Evolutionary conservation across 1,140 invertebrate species (phyloP).

Genomic region (Spodoptera litura): DNA sequence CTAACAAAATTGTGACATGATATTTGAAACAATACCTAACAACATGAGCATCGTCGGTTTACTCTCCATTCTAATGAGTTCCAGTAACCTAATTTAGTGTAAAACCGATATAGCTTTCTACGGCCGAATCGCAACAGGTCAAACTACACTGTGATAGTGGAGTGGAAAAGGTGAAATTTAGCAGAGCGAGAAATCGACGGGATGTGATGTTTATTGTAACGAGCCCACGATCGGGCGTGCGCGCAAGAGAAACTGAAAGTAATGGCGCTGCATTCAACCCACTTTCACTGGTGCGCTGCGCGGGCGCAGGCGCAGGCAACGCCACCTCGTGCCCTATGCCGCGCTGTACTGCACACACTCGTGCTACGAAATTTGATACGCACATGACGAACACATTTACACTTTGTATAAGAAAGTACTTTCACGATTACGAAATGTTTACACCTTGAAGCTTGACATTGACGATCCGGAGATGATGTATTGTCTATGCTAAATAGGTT

Average conservation of each 20-base stretch:
- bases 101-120: conserved; percentile 69
- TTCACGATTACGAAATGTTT: conserved; percentile 47
- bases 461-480: conserved; percentile 14
- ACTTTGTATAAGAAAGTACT: conserved; percentile 40
- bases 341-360: not conserved
- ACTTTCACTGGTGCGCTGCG: conserved; percentile 80
- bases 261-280: conserved; percentile 82
- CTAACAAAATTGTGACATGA: no score
- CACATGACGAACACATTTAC: conserved; percentile 32
- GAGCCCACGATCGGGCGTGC: conserved; percentile 76
- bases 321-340: conserved; percentile 36
- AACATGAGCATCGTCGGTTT: conserved; percentile 27
- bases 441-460: conserved; percentile 33
- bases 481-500: conserved; percentile 30
- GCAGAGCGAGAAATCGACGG: conserved; percentile 84
- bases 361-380: conserved; percentile 29
- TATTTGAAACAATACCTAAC: conserved; percentile 21
- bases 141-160: conserved; percentile 70
- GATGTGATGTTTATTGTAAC: conserved; percentile 85
- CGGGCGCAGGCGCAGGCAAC: conserved; percentile 27
- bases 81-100: conserved; percentile 53
- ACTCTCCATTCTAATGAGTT: conserved; percentile 42
- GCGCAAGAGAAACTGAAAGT: conserved; percentile 85
- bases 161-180: conserved; percentile 85
- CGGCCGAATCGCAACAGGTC: conserved; percentile 64